phyloP scores from a whole-genome alignment of 2,113 vertebrate genomes.

The Chloroceryle aenea region DNA sequence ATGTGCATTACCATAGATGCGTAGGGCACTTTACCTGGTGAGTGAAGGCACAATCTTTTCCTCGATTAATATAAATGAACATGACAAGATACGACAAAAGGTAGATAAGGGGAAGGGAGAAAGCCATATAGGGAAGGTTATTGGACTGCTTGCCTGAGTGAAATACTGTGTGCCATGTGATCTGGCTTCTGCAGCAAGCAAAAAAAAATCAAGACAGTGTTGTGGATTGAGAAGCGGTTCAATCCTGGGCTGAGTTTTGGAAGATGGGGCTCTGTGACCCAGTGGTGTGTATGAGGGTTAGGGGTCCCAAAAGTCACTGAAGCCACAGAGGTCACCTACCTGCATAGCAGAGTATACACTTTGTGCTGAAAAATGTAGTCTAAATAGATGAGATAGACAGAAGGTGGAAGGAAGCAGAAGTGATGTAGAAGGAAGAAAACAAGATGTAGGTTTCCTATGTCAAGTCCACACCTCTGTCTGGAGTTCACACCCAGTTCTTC shows the following conservation, averaged over 20 bases:
- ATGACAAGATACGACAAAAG: neutral
- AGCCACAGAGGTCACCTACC: neutral
- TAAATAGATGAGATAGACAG: neutral
- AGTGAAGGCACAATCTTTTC: neutral
- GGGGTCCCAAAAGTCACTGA: neutral
- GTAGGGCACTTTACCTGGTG: rapidly evolving
- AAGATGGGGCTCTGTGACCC: neutral
- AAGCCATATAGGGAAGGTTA: neutral
- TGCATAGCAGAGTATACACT: rapidly evolving
- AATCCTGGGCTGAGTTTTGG: neutral
- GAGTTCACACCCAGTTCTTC: neutral
- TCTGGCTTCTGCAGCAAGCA: neutral
- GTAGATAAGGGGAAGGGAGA: neutral
- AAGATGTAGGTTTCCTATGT: neutral
- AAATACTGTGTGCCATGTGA: neutral
- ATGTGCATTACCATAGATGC: neutral
- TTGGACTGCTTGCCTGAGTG: neutral
- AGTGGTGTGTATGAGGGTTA: neutral
- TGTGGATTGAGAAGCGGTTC: neutral
- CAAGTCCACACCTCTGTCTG: neutral
- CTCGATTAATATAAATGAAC: neutral
- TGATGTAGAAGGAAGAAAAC: neutral
- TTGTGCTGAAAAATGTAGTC: neutral
- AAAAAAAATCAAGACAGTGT: neutral
- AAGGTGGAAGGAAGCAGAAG: neutral